Conservation (phyloP, 1,140 invertebrate species). For the Akabosia matsudoensis region DNA sequence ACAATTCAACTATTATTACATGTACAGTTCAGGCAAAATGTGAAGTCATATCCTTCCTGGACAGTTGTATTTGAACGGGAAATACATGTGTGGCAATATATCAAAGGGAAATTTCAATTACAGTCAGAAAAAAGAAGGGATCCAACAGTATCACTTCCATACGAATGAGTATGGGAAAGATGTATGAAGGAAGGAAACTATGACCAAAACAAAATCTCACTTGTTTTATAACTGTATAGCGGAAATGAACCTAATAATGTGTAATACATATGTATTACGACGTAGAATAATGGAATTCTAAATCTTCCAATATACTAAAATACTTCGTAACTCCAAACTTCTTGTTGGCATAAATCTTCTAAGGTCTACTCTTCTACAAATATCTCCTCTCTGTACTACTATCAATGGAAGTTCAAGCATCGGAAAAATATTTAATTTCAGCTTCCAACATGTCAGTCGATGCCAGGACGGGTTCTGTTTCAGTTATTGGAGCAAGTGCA, state of each 20-base stretch:
- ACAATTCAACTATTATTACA: neutral
- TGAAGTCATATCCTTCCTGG: neutral
- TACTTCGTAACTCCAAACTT: too few relatives aligned
- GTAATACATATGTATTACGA: too few relatives aligned
- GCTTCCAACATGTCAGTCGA: neutral
- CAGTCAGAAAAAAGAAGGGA: constrained; percentile 27
- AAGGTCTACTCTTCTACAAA: too few relatives aligned
- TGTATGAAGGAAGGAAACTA: neutral
- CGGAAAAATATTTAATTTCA: neutral
- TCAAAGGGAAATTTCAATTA: constrained; percentile 40
- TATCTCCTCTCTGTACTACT: too few relatives aligned
- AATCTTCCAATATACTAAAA: too few relatives aligned
- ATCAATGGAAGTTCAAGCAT: too few relatives aligned
- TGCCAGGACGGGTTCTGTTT: neutral
- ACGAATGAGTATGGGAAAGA: constrained; percentile 39
- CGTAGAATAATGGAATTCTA: too few relatives aligned
- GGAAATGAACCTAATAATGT: too few relatives aligned
- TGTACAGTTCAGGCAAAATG: neutral
- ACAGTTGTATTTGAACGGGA: neutral
- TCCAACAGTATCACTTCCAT: constrained; percentile 38
- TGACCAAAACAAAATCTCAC: too few relatives aligned
- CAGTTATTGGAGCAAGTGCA: neutral
- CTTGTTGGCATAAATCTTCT: too few relatives aligned
- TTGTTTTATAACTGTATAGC: too few relatives aligned
- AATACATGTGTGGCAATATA: constrained; percentile 1